Percentiles rank a stretch among this genome's conserved stretches.
Evolutionary conservation across 2,888 invertebrate species (phyloP).

Genomic region (Ferdinandea cuprea): DNA sequence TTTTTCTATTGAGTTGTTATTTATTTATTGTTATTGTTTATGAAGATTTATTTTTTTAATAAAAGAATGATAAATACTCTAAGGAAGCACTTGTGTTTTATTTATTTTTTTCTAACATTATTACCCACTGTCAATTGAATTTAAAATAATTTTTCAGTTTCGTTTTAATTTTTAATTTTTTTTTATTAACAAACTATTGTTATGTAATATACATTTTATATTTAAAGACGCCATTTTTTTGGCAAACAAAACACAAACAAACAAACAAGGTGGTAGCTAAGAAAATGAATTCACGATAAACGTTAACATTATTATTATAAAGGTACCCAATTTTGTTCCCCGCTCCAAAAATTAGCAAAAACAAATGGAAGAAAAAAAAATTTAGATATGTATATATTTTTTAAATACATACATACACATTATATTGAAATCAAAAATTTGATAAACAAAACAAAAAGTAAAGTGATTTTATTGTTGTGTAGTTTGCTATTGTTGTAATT

Average conservation of each 20-base stretch:
- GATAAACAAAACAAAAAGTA: slow-evolving; percentile 46
- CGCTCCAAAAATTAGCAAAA: slow-evolving; percentile 1
- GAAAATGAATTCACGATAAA: slow-evolving; percentile 49
- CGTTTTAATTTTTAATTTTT: slow-evolving; percentile 6
- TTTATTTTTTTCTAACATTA: slow-evolving; percentile 12
- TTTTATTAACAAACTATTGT: slow-evolving; percentile 20
- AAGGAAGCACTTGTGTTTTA: slow-evolving; percentile 36
- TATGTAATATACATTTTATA: slow-evolving; percentile 47
- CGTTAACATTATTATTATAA: slow-evolving; percentile 59
- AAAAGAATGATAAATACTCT: slow-evolving; percentile 24
- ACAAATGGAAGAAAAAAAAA: slow-evolving; percentile 21
- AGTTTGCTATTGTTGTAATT: slow-evolving; percentile 71
- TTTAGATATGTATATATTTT: slow-evolving; percentile 53
- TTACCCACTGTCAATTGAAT: slow-evolving; percentile 58
- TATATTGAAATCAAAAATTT: slow-evolving; percentile 33
- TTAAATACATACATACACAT: slow-evolving; percentile 44
- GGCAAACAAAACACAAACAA: slow-evolving; percentile 38
- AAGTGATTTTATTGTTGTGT: slow-evolving; percentile 74
- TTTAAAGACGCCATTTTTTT: slow-evolving; percentile 44
- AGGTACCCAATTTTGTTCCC: slow-evolving; percentile 34
- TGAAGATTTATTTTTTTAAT: slow-evolving; percentile 62
- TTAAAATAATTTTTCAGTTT: slow-evolving; percentile 39
- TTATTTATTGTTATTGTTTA: slow-evolving; percentile 56
- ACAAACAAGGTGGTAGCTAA: slow-evolving; percentile 37
- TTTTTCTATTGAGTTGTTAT: slow-evolving; percentile 35